Percentiles rank a stretch among this genome's conserved stretches.
Evolutionary conservation across 2,797 vertebrate genomes (phyloP).

Genomic region (Clarias laeviceps): DNA sequence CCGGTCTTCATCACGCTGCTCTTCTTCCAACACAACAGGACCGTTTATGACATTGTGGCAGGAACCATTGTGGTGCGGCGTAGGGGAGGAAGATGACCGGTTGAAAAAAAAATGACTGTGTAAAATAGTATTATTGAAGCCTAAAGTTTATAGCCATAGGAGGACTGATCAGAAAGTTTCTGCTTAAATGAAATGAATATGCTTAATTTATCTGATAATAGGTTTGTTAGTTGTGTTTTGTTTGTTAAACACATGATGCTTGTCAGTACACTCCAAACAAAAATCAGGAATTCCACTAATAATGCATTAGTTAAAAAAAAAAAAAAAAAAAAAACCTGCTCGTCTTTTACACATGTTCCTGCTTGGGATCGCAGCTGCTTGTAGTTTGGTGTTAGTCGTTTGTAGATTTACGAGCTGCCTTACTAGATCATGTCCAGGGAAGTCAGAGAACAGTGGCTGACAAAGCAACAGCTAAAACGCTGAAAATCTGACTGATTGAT

Average conservation of each 20-base stretch:
- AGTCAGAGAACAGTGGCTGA: background rate
- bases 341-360: background rate
- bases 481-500: background rate
- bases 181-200: background rate
- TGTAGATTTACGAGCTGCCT: conserved; percentile 9
- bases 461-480: background rate
- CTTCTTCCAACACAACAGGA: conserved; percentile 89
- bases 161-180: background rate
- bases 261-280: conserved; percentile 18
- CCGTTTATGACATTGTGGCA: conserved; percentile 87
- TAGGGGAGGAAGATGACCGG: conserved; percentile 80
- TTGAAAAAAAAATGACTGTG: background rate
- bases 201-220: conserved; percentile 10
- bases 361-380: background rate
- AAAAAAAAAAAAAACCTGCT: background rate
- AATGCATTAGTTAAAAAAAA: background rate
- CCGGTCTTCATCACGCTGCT: conserved; percentile 86
- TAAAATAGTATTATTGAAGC: conserved; percentile 26
- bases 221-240: conserved; percentile 31
- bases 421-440: background rate
- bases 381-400: background rate
- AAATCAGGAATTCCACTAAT: background rate
- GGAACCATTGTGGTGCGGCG: conserved; percentile 87
- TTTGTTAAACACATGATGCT: conserved; percentile 15
- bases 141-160: conserved; percentile 21